Percentiles rank a stretch among this genome's conserved stretches.
phyloP scores from a whole-genome alignment of 2,888 invertebrate genomes.

The Eubasilissa splendida region DNA sequence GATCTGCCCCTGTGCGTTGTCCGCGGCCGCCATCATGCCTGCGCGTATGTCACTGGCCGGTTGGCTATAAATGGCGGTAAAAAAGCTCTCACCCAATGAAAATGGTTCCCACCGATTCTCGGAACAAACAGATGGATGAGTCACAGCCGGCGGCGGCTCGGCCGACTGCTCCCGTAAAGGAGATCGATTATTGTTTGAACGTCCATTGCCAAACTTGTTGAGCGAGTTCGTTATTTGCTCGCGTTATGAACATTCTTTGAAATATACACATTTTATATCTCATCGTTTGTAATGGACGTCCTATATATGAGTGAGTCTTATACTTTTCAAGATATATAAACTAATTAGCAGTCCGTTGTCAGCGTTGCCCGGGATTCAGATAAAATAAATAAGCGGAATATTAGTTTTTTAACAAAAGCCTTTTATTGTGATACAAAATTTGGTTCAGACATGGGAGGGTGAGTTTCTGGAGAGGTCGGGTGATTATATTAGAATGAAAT shows the following conservation, averaged over 20 bases:
- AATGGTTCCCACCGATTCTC: conserved; percentile 28
- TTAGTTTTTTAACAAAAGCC: too few relatives aligned
- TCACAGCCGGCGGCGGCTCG: conserved; percentile 16
- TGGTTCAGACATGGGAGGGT: too few relatives aligned
- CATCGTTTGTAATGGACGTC: too few relatives aligned
- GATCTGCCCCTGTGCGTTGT: conserved; percentile 13
- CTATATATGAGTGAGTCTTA: too few relatives aligned
- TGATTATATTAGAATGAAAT: too few relatives aligned
- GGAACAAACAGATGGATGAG: conserved; percentile 10
- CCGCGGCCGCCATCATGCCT: not conserved
- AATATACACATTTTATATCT: not conserved
- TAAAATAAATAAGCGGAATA: too few relatives aligned
- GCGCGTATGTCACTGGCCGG: conserved; percentile 11
- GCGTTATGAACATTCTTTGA: not conserved
- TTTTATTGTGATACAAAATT: too few relatives aligned
- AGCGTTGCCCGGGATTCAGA: too few relatives aligned
- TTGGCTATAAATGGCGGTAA: conserved; percentile 9
- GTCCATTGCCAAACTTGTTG: conserved; percentile 18
- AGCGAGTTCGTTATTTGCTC: conserved; percentile 26
- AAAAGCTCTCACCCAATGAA: not conserved
- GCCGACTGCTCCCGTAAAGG: conserved; percentile 17
- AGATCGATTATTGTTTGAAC: conserved; percentile 10
- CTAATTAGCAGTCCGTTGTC: too few relatives aligned
- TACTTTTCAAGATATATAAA: too few relatives aligned
- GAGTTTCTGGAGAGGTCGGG: too few relatives aligned